A percentile compares a stretch with the other conserved stretches of the same genome.
Evolutionary conservation across 2,888 invertebrate genomes (phyloP).

Genomic region (Salpingus planirostris): DNA sequence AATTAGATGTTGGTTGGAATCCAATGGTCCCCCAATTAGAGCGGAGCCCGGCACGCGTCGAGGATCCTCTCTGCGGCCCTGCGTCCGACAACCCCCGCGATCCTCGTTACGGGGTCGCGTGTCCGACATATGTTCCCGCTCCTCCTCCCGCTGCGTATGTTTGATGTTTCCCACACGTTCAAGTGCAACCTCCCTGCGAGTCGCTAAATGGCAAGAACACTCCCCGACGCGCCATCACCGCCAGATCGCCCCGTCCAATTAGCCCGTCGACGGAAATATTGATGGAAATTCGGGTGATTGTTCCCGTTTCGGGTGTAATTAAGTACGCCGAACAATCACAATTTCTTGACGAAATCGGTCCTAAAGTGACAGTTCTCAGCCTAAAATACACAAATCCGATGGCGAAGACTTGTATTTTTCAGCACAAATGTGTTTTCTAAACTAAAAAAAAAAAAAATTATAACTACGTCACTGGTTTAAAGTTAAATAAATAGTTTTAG

Average conservation of each 20-base stretch:
- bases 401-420: too few species aligned
- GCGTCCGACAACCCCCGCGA: conserved; percentile 26
- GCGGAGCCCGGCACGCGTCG: conserved; percentile 21
- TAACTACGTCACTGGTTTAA: too few species aligned
- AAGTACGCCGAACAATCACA: too few species aligned
- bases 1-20: conserved; percentile 20
- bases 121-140: conserved; percentile 25
- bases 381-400: too few species aligned
- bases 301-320: too few species aligned
- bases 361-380: too few species aligned
- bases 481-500: too few species aligned
- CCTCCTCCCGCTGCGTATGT: conserved; percentile 28
- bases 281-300: too few species aligned
- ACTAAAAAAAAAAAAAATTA: too few species aligned
- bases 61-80: conserved; percentile 23
- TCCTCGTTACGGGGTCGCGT: conserved; percentile 28
- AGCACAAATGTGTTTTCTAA: too few species aligned
- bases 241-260: conserved; percentile 12
- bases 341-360: too few species aligned
- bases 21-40: conserved; percentile 25
- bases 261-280: too few species aligned
- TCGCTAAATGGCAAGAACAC: conserved; percentile 22
- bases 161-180: conserved; percentile 36
- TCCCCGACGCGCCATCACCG: conserved; percentile 15
- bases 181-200: conserved; percentile 29